Evolutionary conservation across 1,140 invertebrate species (phyloP), one percentile per base, ranked within the genome.

Genomic region (Bombyx mandarina): DNA sequence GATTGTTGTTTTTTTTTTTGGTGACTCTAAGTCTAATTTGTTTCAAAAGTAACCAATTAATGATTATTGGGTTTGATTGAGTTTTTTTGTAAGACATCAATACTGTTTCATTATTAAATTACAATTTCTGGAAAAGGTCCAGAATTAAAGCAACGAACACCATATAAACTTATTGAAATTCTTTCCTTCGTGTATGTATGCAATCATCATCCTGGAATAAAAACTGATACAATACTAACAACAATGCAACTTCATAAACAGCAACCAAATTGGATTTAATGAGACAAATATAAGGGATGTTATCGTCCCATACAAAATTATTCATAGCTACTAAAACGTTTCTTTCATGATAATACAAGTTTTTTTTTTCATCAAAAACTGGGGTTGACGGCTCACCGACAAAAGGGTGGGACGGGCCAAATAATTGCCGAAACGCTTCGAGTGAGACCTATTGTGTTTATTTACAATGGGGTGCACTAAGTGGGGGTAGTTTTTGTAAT

Each of bases 401-500:
- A 86, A 86, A 86, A 82, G 83, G 83, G 79, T 86, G 83, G 83
- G 83, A 65, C 71, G 83, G 80, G 77, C 81, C 75, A 77, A 74
- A 77, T 86, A 84, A 86, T 86, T 86, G 83, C 83, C 83, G 74
- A 86, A 86, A 84, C 81, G 81, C 79, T 82, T 82, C 81, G 75
- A 83, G 77, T 80, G 76, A 80, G 74, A 70, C 67, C 80, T 69
- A 86, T 86, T 86, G 83, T 86, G 74, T 77, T 73, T 77, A 73
- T 79, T 82, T 78, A 86, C 79, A 84, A 86, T 78, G 58, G 83
- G 81, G 78, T 78, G 75, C 73, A 69, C 71, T 78, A 77, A 82
- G 82, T 83, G 82, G 82, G 82, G 82, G 82, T 82, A 83, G 80
- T 82, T 86, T 56, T 86, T 86, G 76, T 86, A 86, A 84, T 86